Evolutionary conservation across 1,140 invertebrate genomes (phyloP).

Genomic region (Caenorhabditis remanei): DNA sequence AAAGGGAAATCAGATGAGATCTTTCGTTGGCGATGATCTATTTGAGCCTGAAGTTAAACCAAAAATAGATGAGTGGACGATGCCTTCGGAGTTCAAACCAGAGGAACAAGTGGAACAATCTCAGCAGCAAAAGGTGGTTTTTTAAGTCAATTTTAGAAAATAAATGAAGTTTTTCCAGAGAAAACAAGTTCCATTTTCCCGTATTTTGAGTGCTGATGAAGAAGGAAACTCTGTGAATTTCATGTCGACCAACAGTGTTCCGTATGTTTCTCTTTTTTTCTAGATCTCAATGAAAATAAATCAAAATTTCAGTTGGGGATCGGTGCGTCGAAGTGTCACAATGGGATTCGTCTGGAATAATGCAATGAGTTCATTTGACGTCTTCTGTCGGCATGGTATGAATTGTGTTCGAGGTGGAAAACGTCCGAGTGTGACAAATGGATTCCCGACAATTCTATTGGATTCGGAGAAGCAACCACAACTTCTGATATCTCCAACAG

Average conservation of each 20-base stretch:
- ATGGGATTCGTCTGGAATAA: conserved; percentile 45
- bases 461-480: not conserved
- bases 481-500: conserved; percentile 2
- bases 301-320: not conserved
- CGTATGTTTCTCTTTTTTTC: too few species aligned
- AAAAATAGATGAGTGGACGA: conserved; percentile 30
- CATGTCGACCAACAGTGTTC: conserved; percentile 11
- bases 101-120: not conserved
- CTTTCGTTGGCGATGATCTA: conserved; percentile 18
- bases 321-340: not conserved
- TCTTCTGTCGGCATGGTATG: conserved; percentile 19
- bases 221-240: conserved; percentile 38
- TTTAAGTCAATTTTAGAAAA: not conserved
- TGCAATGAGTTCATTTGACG: conserved; percentile 43
- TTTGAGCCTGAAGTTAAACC: conserved; percentile 40
- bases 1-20: conserved; percentile 14
- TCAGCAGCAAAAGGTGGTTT: not conserved
- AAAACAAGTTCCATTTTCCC: conserved; percentile 17
- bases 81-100: not conserved
- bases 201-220: conserved; percentile 13
- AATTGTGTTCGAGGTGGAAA: conserved; percentile 28
- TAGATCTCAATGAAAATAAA: not conserved
- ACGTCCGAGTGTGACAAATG: conserved; percentile 32
- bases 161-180: not conserved
- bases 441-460: conserved; percentile 22